Evolutionary conservation across 2,888 invertebrate species (phyloP).

Genomic region (Periphyllus acericola): DNA sequence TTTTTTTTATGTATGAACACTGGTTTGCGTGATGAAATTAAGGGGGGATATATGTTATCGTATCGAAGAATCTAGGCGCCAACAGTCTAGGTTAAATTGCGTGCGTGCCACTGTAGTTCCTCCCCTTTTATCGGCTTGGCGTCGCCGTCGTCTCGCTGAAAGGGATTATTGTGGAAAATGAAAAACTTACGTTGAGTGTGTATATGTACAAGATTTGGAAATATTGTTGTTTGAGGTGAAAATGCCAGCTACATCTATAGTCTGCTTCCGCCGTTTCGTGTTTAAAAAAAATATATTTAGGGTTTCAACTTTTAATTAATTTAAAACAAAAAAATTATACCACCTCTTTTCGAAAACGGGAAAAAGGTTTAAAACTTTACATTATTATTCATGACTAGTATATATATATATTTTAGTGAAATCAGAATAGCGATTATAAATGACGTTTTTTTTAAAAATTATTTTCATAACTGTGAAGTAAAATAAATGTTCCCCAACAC

Average conservation of each 20-base stretch:
- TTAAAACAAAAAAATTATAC: background rate
- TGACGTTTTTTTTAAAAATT: background rate
- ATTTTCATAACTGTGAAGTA: background rate
- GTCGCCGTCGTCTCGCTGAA: conserved; percentile 37
- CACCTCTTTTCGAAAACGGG: background rate
- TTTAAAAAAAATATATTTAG: background rate
- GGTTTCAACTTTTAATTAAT: background rate
- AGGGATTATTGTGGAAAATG: conserved; percentile 25
- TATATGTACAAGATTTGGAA: background rate
- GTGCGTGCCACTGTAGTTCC: conserved; percentile 24
- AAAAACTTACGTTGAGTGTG: background rate
- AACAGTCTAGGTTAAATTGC: conserved; percentile 38
- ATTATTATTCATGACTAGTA: no score
- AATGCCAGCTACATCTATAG: background rate
- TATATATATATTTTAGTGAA: no score
- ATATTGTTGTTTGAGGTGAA: background rate
- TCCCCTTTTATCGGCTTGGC: conserved; percentile 28
- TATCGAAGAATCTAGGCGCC: conserved; percentile 58
- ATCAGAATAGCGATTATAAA: no score
- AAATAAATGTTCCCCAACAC: background rate
- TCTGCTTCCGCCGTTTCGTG: background rate
- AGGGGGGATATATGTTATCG: conserved; percentile 12
- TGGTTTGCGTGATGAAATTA: conserved; percentile 41
- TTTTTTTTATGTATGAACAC: background rate
- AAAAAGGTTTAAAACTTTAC: no score